These are phyloP conservation scores for Archivesica marissinica DNA, from an alignment of 1,140 invertebrate genomes.

Conservation along the genomic window DNA sequence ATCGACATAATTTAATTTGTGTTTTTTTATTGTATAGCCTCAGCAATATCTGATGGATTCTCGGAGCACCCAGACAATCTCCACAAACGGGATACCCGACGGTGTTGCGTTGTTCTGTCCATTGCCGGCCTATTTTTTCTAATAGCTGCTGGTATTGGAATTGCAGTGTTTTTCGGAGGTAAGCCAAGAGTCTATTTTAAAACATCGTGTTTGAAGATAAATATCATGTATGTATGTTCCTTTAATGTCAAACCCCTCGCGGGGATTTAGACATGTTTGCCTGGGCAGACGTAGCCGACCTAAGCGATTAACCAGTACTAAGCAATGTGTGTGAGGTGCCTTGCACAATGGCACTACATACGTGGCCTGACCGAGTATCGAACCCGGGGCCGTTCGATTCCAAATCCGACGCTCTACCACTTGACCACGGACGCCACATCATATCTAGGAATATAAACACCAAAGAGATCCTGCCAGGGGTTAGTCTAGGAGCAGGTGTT, in stretches of 20 bases:
- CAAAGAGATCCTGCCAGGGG: no score
- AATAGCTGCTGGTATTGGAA: constrained; percentile 28
- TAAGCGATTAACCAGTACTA: no score
- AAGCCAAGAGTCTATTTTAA: not conserved
- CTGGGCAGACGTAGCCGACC: not conserved
- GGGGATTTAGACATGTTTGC: not conserved
- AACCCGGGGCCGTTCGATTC: no score
- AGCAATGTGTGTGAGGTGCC: no score
- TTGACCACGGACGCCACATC: no score
- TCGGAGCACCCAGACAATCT: not conserved
- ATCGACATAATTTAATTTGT: no score
- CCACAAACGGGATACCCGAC: not conserved
- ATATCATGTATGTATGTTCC: not conserved
- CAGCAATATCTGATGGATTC: not conserved
- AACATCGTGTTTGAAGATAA: not conserved
- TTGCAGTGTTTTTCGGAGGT: constrained; percentile 50
- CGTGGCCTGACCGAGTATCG: no score
- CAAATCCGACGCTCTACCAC: no score
- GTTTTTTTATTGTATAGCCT: not conserved
- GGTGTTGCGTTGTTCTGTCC: constrained; percentile 41
- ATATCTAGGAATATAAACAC: no score
- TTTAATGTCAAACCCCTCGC: not conserved
- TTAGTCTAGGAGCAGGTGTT: no score
- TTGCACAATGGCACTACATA: no score
- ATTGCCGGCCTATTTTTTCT: constrained; percentile 36